Conservation (phyloP, 37 sponge, comb jelly and placozoan genomes). For the Cliona cf. orientalis region DNA sequence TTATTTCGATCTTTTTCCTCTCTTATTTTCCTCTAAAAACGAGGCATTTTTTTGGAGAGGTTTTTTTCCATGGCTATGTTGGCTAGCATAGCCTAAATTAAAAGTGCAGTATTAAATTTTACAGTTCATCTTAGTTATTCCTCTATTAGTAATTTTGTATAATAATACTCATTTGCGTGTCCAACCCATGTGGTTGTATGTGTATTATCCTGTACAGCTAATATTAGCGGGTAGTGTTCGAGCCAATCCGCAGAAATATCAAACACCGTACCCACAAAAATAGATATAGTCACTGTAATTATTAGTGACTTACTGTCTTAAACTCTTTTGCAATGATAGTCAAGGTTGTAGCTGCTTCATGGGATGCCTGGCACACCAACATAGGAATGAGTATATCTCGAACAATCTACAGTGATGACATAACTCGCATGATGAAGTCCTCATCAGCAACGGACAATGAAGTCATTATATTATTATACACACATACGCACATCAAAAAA, state of each 20-base stretch:
- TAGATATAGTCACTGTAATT: not conserved
- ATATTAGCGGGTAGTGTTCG: too few species aligned
- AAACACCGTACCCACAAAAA: not conserved
- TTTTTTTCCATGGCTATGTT: too few species aligned
- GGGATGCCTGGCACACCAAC: slow-evolving; percentile 35
- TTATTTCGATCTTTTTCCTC: too few species aligned
- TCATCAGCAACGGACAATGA: not conserved
- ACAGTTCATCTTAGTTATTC: too few species aligned
- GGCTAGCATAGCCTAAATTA: too few species aligned
- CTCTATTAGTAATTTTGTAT: too few species aligned
- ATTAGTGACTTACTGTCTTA: slow-evolving; percentile 17
- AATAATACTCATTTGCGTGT: too few species aligned
- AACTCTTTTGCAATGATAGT: slow-evolving; percentile 21
- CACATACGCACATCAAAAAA: slow-evolving; percentile 39
- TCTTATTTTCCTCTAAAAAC: too few species aligned
- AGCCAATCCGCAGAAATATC: not conserved
- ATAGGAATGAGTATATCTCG: slow-evolving; percentile 40
- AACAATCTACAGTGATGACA: slow-evolving; percentile 12
- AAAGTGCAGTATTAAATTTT: too few species aligned
- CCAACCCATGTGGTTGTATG: too few species aligned
- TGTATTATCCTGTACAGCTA: not conserved
- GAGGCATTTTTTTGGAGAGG: too few species aligned
- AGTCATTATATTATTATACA: not conserved
- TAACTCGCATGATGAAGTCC: not conserved
- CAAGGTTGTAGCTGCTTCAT: slow-evolving; percentile 25